These are phyloP conservation scores for Prostheceraeus crozeri DNA, from an alignment of 2,888 invertebrate species.

Conservation along the genomic window DNA sequence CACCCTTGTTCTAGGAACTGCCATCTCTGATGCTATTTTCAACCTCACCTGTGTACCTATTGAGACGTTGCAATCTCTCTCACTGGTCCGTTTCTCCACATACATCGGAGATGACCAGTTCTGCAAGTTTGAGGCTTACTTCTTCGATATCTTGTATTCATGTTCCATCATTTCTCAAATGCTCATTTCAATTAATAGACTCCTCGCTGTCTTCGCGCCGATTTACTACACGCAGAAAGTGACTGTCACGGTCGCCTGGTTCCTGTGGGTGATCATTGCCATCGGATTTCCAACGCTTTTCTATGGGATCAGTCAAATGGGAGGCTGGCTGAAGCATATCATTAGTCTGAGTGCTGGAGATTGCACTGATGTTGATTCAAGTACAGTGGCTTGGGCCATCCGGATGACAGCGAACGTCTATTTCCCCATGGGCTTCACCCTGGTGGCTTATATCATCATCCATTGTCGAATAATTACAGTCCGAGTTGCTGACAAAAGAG, in stretches of 20 bases:
- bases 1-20: constrained; percentile 10
- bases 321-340: no score
- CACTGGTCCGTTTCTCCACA: neutral
- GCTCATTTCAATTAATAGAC: constrained; percentile 12
- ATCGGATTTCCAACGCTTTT: constrained; percentile 26
- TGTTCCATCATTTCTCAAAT: constrained; percentile 22
- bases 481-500: neutral
- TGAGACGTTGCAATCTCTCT: constrained; percentile 21
- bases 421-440: constrained; percentile 7
- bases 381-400: neutral
- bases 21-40: constrained; percentile 6
- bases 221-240: constrained; percentile 20
- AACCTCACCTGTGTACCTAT: constrained; percentile 25
- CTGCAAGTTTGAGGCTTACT: constrained; percentile 22
- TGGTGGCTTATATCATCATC: constrained; percentile 16
- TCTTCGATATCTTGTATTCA: constrained; percentile 11
- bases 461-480: constrained; percentile 12
- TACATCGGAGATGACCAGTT: constrained; percentile 16
- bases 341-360: constrained; percentile 21
- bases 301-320: neutral
- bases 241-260: neutral
- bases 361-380: neutral
- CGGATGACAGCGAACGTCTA: neutral
- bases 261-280: neutral
- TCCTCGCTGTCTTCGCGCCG: constrained; percentile 24